Conservation (phyloP, 2,113 vertebrate species). For the Ageneiosus marmoratus region DNA sequence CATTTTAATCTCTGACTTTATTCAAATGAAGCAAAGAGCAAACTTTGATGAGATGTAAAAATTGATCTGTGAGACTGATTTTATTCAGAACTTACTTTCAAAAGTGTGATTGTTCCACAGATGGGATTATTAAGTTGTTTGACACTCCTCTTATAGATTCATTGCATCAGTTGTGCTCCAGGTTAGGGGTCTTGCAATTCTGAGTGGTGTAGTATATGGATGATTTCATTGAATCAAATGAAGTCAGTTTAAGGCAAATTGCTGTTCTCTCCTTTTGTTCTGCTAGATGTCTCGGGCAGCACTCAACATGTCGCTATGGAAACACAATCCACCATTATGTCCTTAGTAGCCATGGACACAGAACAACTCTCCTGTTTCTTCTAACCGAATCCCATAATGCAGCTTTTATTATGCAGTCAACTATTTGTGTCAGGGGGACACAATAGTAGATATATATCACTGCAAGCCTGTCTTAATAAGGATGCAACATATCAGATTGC, state of each 20-base stretch:
- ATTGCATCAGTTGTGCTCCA: neutral
- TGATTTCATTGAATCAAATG: conserved; percentile 30
- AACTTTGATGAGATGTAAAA: neutral
- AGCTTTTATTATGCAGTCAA: neutral
- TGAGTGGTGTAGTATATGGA: neutral
- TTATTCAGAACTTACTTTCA: neutral
- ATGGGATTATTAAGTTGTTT: neutral
- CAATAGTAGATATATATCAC: neutral
- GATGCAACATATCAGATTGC: neutral
- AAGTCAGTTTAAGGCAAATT: conserved; percentile 34
- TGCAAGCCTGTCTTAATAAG: neutral
- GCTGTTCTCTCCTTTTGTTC: conserved; percentile 29
- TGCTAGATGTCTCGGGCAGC: conserved; percentile 31
- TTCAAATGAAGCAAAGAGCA: neutral
- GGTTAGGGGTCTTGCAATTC: neutral
- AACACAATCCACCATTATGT: conserved; percentile 49
- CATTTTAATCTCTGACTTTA: neutral
- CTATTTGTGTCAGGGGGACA: neutral
- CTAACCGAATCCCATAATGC: neutral
- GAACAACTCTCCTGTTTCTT: conserved; percentile 23
- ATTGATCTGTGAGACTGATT: neutral
- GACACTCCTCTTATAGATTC: neutral
- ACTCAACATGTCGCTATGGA: conserved; percentile 54
- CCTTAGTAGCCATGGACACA: conserved; percentile 58
- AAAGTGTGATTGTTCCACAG: neutral